Evolutionary conservation across 2,888 invertebrate genomes (phyloP).

Genomic region (Lasius fuliginosus): DNA sequence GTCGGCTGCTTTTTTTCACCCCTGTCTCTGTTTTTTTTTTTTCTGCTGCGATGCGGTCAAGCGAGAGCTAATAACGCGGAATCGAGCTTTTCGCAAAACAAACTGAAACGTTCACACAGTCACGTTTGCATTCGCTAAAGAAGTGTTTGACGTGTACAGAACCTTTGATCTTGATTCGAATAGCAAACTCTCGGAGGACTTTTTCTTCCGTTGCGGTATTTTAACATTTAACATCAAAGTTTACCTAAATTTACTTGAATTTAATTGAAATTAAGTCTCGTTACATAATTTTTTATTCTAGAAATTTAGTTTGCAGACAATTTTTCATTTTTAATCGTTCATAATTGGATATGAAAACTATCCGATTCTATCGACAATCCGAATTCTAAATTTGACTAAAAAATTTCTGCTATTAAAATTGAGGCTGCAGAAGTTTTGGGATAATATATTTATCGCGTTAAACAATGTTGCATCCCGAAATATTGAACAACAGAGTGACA

Average conservation of each 20-base stretch:
- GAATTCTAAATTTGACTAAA: background rate
- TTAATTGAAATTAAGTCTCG: background rate
- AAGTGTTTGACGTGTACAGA: background rate
- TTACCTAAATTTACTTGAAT: background rate
- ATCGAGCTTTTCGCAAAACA: background rate
- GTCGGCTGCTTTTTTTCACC: background rate
- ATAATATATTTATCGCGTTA: background rate
- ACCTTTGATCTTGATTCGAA: constrained; percentile 7
- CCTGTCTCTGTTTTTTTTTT: background rate
- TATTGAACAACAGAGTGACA: background rate
- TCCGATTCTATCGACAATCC: background rate
- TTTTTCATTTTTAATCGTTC: background rate
- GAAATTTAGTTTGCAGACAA: background rate
- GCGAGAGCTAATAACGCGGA: background rate
- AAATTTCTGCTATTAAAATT: background rate
- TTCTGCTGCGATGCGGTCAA: background rate
- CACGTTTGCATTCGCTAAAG: background rate
- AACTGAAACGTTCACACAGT: background rate
- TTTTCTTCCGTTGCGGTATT: background rate
- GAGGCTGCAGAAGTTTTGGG: background rate
- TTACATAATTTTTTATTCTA: background rate
- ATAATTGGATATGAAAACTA: background rate
- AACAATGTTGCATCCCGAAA: background rate
- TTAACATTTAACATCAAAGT: background rate
- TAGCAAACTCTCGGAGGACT: background rate